A percentile compares a stretch with the other conserved stretches of the same genome.
These are phyloP conservation scores for Arctia plantaginis DNA, from an alignment of 2,888 invertebrate species.

Conservation along the genomic window DNA sequence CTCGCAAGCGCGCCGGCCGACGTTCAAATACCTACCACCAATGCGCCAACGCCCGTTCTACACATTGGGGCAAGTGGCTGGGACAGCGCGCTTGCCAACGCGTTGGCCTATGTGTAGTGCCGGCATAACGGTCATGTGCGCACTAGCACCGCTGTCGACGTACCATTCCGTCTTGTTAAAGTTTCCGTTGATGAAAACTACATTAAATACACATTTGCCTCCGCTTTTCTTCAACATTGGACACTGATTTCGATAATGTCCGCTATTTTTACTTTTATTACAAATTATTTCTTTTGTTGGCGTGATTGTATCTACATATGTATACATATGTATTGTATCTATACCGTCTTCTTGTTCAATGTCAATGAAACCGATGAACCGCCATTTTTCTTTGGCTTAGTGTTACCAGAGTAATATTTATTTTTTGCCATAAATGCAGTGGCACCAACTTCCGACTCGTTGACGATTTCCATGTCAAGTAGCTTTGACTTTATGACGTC, in stretches of 20 bases:
- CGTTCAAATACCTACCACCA: no score
- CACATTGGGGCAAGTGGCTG: no score
- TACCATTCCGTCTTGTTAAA: slow-evolving; percentile 7
- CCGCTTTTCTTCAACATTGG: not conserved
- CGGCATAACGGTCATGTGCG: no score
- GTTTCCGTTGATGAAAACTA: not conserved
- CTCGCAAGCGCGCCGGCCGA: no score
- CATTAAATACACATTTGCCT: not conserved
- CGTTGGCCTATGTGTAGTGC: no score
- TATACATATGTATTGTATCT: not conserved
- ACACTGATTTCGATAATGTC: slow-evolving; percentile 9
- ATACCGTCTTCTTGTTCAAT: not conserved
- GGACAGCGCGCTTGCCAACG: no score
- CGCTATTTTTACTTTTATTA: not conserved
- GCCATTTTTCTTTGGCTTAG: not conserved
- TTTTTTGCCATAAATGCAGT: not conserved
- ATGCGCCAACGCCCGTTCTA: no score
- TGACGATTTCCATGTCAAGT: slow-evolving; percentile 6
- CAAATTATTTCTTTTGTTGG: not conserved
- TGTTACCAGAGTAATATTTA: not conserved
- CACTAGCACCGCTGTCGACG: not conserved
- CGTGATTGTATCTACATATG: no score
- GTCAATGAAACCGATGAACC: not conserved
- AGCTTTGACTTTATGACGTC: slow-evolving; percentile 13
- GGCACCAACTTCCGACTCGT: not conserved